Percentiles rank a stretch among this genome's conserved stretches.
These are phyloP conservation scores for Rhea americana DNA, from an alignment of 2,113 vertebrate species.

Conservation along the genomic window DNA sequence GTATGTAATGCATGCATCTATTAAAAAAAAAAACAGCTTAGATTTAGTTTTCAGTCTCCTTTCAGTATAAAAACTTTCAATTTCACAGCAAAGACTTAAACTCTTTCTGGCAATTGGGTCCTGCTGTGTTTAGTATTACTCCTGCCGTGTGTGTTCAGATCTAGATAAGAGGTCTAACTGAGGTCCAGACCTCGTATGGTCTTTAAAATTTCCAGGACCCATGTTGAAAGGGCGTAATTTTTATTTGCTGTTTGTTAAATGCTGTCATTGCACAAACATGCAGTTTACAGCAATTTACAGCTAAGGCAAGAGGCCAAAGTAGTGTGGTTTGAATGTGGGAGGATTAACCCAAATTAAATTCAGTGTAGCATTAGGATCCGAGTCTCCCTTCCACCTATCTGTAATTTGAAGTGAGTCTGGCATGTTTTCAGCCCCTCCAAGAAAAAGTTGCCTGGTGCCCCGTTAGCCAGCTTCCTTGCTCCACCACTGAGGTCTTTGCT, in stretches of 20 bases:
- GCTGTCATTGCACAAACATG: background rate
- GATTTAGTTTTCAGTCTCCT: background rate
- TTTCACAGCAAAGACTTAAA: constrained; percentile 22
- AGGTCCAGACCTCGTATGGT: background rate
- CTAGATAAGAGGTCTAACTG: constrained; percentile 24
- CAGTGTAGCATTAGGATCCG: background rate
- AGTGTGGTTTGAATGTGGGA: background rate
- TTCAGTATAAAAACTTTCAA: background rate
- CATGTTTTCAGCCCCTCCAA: background rate
- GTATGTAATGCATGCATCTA: background rate
- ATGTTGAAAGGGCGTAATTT: background rate
- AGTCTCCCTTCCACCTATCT: background rate
- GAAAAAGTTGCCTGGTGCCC: background rate
- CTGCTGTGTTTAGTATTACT: constrained; percentile 16
- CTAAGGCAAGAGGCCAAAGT: background rate
- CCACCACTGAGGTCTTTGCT: background rate
- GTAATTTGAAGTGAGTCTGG: background rate
- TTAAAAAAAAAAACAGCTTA: background rate
- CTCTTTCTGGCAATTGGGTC: background rate
- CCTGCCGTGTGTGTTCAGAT: constrained; percentile 30
- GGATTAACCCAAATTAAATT: background rate
- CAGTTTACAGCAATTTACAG: background rate
- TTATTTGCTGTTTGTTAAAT: constrained; percentile 30
- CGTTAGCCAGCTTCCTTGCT: background rate
- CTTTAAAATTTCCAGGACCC: constrained; percentile 31